A percentile compares a stretch with the other conserved stretches of the same genome.
phyloP scores from a whole-genome alignment of 2,797 vertebrate genomes.

The Scolopax rusticola region DNA sequence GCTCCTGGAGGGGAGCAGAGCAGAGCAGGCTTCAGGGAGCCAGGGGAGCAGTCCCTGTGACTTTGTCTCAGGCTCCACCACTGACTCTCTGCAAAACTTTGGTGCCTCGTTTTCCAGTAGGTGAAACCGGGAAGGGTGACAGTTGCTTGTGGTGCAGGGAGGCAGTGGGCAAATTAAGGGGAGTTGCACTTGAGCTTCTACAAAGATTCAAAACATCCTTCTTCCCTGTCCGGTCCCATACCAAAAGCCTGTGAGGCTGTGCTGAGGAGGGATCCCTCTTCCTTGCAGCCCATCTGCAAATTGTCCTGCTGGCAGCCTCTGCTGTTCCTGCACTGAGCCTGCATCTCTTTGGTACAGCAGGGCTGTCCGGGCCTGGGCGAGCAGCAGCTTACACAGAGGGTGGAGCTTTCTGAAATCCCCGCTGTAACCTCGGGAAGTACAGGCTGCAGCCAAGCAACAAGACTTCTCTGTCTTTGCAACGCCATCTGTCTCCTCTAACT shows the following conservation, averaged over 20 bases:
- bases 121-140: background rate
- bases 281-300: background rate
- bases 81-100: background rate
- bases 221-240: background rate
- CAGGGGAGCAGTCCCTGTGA: background rate
- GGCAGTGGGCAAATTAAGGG: background rate
- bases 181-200: background rate
- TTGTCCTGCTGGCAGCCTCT: background rate
- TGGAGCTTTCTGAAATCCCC: slow-evolving; percentile 30
- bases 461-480: background rate
- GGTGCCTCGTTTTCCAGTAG: background rate
- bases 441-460: slow-evolving; percentile 32
- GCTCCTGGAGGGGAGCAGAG: background rate
- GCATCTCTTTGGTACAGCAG: background rate
- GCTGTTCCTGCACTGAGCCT: background rate
- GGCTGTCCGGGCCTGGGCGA: background rate
- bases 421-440: background rate
- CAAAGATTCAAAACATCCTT: background rate
- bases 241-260: background rate
- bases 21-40: background rate
- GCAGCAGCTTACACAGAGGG: background rate
- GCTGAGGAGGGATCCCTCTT: background rate
- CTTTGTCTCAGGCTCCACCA: background rate
- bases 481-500: slow-evolving; percentile 65
- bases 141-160: background rate